Evolutionary conservation across 2,113 vertebrate genomes (phyloP).

Genomic region (Epinephelus lanceolatus): DNA sequence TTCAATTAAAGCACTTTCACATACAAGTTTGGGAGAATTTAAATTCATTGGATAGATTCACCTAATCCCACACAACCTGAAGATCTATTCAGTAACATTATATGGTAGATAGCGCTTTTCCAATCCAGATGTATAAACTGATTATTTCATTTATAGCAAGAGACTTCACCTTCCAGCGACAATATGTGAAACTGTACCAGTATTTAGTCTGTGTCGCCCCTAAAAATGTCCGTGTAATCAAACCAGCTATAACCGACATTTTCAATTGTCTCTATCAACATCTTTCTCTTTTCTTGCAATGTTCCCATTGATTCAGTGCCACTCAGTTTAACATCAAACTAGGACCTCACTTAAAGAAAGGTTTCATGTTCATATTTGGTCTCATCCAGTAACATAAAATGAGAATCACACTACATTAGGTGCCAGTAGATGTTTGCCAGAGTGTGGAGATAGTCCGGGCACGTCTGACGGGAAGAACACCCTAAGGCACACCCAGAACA

Average conservation of each 20-base stretch:
- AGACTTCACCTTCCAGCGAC: not conserved
- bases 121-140: not conserved
- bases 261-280: not conserved
- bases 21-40: not conserved
- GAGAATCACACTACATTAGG: not conserved
- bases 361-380: not conserved
- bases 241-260: not conserved
- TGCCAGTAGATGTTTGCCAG: slow-evolving; percentile 7
- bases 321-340: not conserved
- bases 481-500: slow-evolving; percentile 49
- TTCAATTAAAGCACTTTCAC: not conserved
- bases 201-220: not conserved
- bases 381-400: not conserved
- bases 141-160: not conserved
- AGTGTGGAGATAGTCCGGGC: not conserved
- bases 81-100: not conserved
- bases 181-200: not conserved
- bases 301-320: not conserved
- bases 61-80: not conserved
- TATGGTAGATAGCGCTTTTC: not conserved
- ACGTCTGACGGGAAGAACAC: slow-evolving; percentile 28
- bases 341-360: not conserved
- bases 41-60: not conserved
- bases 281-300: not conserved
- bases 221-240: not conserved